Conservation (phyloP, 2,113 vertebrate genomes). For the Ochotona curzoniae region DNA sequence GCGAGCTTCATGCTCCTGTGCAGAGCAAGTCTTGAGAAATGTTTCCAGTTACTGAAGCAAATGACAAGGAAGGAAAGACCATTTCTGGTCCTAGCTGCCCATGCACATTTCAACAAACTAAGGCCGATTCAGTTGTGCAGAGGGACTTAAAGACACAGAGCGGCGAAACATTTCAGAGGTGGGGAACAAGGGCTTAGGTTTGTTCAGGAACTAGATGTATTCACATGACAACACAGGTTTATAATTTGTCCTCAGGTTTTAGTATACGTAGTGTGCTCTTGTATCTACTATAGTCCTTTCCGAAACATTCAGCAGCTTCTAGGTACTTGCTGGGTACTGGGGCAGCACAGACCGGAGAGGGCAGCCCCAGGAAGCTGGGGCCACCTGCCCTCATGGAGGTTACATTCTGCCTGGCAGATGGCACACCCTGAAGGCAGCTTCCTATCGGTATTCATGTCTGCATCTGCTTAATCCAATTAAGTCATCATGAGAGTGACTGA, state of each 20-base stretch:
- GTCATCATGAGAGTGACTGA: background rate
- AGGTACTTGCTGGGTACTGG: background rate
- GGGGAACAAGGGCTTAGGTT: background rate
- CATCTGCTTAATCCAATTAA: background rate
- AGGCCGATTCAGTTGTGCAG: background rate
- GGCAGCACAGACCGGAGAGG: background rate
- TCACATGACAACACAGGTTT: background rate
- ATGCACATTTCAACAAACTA: background rate
- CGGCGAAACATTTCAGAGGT: background rate
- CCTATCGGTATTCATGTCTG: background rate
- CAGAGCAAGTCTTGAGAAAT: background rate
- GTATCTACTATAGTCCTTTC: too few relatives aligned
- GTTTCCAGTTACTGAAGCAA: background rate
- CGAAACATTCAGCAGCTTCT: background rate
- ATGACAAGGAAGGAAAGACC: background rate
- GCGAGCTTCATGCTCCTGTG: background rate
- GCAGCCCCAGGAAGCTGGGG: background rate
- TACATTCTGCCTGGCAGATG: background rate
- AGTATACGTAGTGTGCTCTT: background rate
- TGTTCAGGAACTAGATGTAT: background rate
- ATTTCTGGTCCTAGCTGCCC: background rate
- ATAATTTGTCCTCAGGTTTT: background rate
- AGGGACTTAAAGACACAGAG: background rate
- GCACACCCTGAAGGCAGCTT: background rate
- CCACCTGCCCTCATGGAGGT: background rate